These are phyloP conservation scores for Lymantria monacha DNA, from an alignment of 2,888 invertebrate genomes.

Conservation along the genomic window DNA sequence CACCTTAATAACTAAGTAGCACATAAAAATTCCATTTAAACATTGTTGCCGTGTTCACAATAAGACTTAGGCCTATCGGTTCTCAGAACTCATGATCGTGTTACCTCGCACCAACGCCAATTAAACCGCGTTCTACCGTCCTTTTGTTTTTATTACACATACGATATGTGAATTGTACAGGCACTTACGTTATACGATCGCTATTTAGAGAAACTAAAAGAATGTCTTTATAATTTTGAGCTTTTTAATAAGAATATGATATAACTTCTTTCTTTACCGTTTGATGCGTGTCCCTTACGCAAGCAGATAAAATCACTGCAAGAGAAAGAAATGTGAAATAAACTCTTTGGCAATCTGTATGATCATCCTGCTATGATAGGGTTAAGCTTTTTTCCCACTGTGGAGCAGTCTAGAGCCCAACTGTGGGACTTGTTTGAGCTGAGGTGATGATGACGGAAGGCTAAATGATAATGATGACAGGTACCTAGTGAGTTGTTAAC, in stretches of 20 bases:
- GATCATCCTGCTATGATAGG: too few relatives aligned
- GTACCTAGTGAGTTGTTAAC: too few relatives aligned
- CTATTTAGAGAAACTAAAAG: slow-evolving; percentile 30
- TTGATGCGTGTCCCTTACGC: too few relatives aligned
- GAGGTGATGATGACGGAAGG: too few relatives aligned
- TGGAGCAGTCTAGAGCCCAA: too few relatives aligned
- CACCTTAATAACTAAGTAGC: background rate
- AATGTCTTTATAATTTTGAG: slow-evolving; percentile 22
- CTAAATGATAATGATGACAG: too few relatives aligned
- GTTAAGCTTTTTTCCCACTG: too few relatives aligned
- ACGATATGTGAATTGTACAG: slow-evolving; percentile 44
- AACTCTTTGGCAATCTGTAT: too few relatives aligned
- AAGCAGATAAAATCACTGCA: too few relatives aligned
- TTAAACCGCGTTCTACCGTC: slow-evolving; percentile 51
- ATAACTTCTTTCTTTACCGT: too few relatives aligned
- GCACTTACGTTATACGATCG: slow-evolving; percentile 31
- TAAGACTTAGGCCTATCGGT: slow-evolving; percentile 30
- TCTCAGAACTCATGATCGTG: slow-evolving; percentile 49
- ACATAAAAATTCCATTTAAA: slow-evolving; percentile 10
- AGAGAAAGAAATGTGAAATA: too few relatives aligned
- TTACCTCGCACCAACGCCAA: slow-evolving; percentile 53
- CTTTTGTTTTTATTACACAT: slow-evolving; percentile 53
- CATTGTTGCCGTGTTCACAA: slow-evolving; percentile 26
- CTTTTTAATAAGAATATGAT: slow-evolving; percentile 5
- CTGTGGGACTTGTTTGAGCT: too few relatives aligned